Percentiles rank a stretch among this genome's conserved stretches.
Conservation (phyloP, 2,888 invertebrate genomes). For the Leucophenga maculata region DNA sequence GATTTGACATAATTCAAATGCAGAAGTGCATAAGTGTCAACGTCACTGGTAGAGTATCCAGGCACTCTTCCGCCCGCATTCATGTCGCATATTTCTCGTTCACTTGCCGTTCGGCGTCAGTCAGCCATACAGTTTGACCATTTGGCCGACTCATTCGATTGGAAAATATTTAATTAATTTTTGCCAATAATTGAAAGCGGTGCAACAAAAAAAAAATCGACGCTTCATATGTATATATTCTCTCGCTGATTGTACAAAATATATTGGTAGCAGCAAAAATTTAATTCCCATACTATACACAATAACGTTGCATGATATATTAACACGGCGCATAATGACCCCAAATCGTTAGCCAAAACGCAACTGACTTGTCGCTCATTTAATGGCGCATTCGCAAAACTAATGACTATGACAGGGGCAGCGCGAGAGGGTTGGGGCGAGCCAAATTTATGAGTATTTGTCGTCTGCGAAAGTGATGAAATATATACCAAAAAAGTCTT, state of each 20-base stretch:
- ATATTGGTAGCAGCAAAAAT: slow-evolving; percentile 48
- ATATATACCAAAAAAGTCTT: too few relatives aligned
- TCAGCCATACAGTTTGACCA: slow-evolving; percentile 9
- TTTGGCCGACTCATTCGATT: slow-evolving; percentile 62
- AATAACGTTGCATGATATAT: slow-evolving; percentile 52
- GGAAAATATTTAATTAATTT: slow-evolving; percentile 71
- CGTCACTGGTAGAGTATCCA: slow-evolving; percentile 42
- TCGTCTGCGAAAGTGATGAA: too few relatives aligned
- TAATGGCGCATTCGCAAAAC: slow-evolving; percentile 43
- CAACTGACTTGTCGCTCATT: slow-evolving; percentile 51
- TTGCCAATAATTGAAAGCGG: slow-evolving; percentile 63
- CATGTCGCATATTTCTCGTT: slow-evolving; percentile 20
- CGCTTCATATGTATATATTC: slow-evolving; percentile 2
- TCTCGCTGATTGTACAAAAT: not conserved
- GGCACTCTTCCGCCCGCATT: not conserved
- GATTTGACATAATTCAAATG: slow-evolving; percentile 71
- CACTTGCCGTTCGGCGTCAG: slow-evolving; percentile 18
- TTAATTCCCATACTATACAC: slow-evolving; percentile 25
- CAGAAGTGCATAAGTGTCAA: slow-evolving; percentile 65
- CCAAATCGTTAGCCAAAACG: slow-evolving; percentile 28
- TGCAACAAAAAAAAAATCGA: slow-evolving; percentile 47
- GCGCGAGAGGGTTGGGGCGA: not conserved
- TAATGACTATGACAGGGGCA: slow-evolving; percentile 18
- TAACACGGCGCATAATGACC: slow-evolving; percentile 54
- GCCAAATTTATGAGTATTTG: too few relatives aligned